Conservation (phyloP, 2,113 vertebrate genomes). For the Lanius collurio region DNA sequence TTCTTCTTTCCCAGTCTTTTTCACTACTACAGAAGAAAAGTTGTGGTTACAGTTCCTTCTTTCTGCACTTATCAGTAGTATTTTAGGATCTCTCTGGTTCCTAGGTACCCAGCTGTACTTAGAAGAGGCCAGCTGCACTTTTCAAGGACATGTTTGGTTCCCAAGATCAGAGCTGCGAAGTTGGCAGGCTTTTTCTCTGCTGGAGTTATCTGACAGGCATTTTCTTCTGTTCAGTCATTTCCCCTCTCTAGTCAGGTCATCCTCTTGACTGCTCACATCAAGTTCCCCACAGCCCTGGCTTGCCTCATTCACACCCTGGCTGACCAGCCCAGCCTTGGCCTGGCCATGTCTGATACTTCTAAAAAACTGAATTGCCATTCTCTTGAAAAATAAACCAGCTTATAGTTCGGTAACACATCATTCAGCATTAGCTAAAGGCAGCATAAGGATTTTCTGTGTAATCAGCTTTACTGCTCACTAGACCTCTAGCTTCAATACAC, state of each 20-base stretch:
- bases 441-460: neutral
- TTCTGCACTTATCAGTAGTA: neutral
- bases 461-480: neutral
- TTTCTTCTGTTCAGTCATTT: neutral
- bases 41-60: neutral
- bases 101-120: neutral
- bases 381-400: neutral
- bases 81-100: neutral
- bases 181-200: neutral
- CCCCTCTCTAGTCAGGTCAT: neutral
- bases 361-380: neutral
- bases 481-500: neutral
- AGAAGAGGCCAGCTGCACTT: neutral
- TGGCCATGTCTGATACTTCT: fast-evolving
- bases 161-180: neutral
- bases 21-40: neutral
- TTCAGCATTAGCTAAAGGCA: neutral
- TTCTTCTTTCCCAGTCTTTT: neutral
- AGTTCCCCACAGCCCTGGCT: neutral
- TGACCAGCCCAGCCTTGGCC: neutral
- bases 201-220: neutral
- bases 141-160: neutral
- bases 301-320: neutral
- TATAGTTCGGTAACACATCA: neutral
- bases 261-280: neutral